Conservation (phyloP, 2,797 vertebrate genomes). For the Amphiprion clarkii region DNA sequence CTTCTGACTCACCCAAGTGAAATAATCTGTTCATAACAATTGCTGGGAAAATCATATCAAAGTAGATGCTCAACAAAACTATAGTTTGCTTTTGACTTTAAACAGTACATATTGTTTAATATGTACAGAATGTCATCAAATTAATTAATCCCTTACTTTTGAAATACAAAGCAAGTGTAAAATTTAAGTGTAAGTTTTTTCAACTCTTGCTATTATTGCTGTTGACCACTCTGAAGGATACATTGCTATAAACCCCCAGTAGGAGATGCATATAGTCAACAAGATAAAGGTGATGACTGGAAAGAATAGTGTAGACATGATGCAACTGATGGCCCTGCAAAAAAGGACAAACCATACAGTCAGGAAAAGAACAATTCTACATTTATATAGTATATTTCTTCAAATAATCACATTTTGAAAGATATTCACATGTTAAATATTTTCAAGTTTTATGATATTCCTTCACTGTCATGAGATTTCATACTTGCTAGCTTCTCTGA, state of each 20-base stretch:
- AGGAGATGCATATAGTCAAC: slow-evolving; percentile 89
- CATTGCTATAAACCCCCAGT: slow-evolving; percentile 92
- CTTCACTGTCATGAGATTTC: slow-evolving; percentile 20
- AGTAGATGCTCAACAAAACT: no score
- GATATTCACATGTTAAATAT: background rate
- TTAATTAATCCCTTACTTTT: background rate
- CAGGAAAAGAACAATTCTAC: background rate
- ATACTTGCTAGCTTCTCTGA: slow-evolving; percentile 95
- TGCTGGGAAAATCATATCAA: no score
- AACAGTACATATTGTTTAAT: no score
- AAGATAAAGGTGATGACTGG: slow-evolving; percentile 91
- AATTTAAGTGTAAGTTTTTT: background rate
- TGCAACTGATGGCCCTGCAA: slow-evolving; percentile 90
- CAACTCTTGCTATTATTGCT: background rate
- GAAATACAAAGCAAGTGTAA: background rate
- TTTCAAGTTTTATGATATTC: background rate
- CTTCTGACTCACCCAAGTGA: no score
- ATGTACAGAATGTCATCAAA: background rate
- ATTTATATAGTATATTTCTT: background rate
- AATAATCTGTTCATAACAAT: no score
- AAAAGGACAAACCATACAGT: slow-evolving; percentile 14
- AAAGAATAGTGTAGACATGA: slow-evolving; percentile 91
- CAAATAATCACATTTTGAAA: background rate
- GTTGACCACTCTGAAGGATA: slow-evolving; percentile 86
- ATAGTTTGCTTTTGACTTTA: no score